These are phyloP conservation scores for Zosterops lateralis DNA, from an alignment of 2,113 vertebrate genomes.

Conservation along the genomic window DNA sequence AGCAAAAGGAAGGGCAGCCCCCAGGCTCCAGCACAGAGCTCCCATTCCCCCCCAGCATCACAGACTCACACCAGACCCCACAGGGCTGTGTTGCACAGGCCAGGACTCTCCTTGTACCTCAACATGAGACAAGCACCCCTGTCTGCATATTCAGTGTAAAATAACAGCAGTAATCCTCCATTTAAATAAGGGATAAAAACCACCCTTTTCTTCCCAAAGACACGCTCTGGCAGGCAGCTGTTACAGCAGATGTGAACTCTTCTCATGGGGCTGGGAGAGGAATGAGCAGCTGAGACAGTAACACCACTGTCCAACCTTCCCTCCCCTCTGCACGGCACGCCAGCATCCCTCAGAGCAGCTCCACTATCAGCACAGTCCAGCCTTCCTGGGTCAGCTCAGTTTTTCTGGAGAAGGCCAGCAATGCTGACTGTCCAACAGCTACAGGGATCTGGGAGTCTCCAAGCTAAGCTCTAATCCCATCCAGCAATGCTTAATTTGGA, in stretches of 20 bases:
- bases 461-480: neutral
- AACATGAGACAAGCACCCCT: neutral
- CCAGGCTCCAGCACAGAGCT: neutral
- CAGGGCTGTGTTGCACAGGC: neutral
- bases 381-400: neutral
- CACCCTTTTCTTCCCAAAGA: neutral
- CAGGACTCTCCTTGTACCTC: neutral
- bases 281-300: conserved; percentile 43
- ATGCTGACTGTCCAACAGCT: neutral
- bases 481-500: neutral
- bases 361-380: neutral
- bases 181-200: neutral
- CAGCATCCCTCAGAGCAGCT: neutral
- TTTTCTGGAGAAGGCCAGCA: neutral
- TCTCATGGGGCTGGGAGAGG: conserved; percentile 11
- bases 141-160: neutral
- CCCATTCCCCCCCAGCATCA: neutral
- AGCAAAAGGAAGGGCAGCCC: neutral
- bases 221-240: neutral
- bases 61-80: neutral
- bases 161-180: neutral
- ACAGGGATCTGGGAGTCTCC: neutral
- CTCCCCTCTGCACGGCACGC: fast-evolving
- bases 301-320: neutral
- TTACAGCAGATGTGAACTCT: neutral